Conservation (phyloP, 1,140 invertebrate species). For the Cherax quadricarinatus region DNA sequence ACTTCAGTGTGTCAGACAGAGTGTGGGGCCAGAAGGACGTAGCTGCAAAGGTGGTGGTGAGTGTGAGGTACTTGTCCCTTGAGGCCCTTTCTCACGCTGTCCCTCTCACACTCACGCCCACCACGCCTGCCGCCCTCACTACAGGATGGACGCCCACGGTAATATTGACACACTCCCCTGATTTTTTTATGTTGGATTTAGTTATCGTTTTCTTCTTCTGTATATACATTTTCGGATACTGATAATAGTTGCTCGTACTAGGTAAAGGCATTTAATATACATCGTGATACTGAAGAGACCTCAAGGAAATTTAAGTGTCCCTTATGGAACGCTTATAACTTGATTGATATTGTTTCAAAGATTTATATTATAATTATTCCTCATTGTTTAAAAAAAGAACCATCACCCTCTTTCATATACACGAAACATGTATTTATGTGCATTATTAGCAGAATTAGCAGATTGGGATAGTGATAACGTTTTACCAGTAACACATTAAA, state of each 20-base stretch:
- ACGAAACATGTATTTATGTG: too few species aligned
- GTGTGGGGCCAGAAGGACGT: conserved; percentile 49
- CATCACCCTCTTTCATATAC: too few species aligned
- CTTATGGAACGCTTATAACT: too few species aligned
- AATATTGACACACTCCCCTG: background rate
- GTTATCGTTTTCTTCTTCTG: background rate
- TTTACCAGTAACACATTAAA: too few species aligned
- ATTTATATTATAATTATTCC: too few species aligned
- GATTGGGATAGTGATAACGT: too few species aligned
- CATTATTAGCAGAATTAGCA: too few species aligned
- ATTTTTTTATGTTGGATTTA: background rate
- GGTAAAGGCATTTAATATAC: too few species aligned
- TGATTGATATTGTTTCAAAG: too few species aligned
- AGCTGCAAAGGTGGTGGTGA: conserved; percentile 38
- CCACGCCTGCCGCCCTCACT: conserved; percentile 19
- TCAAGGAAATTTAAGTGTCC: too few species aligned
- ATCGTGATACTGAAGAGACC: too few species aligned
- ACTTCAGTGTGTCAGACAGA: conserved; percentile 44
- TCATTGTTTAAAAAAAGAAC: too few species aligned
- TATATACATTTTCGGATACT: background rate
- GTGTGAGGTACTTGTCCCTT: conserved; percentile 30
- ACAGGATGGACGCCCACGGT: conserved; percentile 41
- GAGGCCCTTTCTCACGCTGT: conserved; percentile 48
- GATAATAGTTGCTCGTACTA: background rate
- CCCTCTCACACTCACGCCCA: conserved; percentile 35